Evolutionary conservation across 64 coral and sea anemone species (phyloP), one percentile per base, ranked within the genome.

Genomic region (Dendrophyllia cribrosa): DNA sequence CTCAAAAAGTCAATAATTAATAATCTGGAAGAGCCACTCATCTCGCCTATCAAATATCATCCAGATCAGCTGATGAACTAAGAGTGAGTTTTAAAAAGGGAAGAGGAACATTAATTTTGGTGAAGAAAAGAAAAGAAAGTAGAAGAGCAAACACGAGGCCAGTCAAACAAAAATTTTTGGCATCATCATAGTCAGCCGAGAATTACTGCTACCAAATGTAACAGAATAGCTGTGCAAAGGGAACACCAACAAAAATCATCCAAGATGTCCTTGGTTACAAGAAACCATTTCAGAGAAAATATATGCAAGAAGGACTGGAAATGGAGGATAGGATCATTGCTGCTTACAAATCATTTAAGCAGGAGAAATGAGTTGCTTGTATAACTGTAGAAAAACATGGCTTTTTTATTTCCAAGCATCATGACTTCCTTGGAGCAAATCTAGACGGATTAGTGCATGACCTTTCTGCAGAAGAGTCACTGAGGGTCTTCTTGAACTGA

Each of bases 191-290:
- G 91, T 17, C 82, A 93, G 55, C 51, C 48, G 14, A 87, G 91
- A 22, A 93, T 93, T 26, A 93, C 91, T 87, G 83, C 91, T 26
- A 63, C 85, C 20, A 88, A 93, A 51, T 93, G 91, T 51, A 60
- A 93, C n/a, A 63, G 91, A 0, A 46, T 82, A 34, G 85, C 91
- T 49, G 83, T 60, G 12, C 64, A 62, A 60, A 87, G 66, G 66
- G 46, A 92, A 26, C 75, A 5, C 91, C 91, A n/a, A 79, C 83
- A 11, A 93, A 87, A 5, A 77, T 56, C 1, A 78, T 93, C 6
- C 56, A 79, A 87, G 91, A 87, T 58, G 53, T 93, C 6, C 74
- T 93, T 45, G 74, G 76, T 9, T 87, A 88, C n/a, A 93, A 93
- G 9, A 72, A 87, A 5, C 13, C 50, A 19, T 87, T 48, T 81